These are phyloP conservation scores for Acleris emargana DNA, from an alignment of 2,888 invertebrate species.

Conservation along the genomic window DNA sequence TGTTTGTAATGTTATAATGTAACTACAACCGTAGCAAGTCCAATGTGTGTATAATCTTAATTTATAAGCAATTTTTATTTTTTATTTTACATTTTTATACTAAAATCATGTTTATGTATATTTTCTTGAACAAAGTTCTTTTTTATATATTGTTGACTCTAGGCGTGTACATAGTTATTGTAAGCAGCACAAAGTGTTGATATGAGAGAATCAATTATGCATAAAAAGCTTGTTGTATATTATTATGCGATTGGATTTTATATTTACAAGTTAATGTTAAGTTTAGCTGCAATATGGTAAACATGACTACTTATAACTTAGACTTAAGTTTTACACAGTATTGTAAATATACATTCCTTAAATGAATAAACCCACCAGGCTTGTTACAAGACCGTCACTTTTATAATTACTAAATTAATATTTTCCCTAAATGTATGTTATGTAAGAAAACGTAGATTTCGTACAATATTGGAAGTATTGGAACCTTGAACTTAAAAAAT, in stretches of 20 bases:
- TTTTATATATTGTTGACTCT: constrained; percentile 9
- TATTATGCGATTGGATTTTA: constrained; percentile 29
- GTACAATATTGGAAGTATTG: no score
- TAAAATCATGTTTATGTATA: constrained; percentile 27
- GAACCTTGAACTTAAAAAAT: constrained; percentile 9
- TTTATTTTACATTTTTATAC: constrained; percentile 19
- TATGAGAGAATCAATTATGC: constrained; percentile 29
- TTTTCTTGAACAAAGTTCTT: constrained; percentile 35
- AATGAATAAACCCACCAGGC: constrained; percentile 64
- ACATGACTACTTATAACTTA: constrained; percentile 38
- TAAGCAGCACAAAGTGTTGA: constrained; percentile 36
- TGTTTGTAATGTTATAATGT: constrained; percentile 8
- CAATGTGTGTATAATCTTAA: constrained; percentile 1
- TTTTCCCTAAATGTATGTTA: constrained; percentile 24
- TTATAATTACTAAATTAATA: constrained; percentile 42
- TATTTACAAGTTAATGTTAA: constrained; percentile 31
- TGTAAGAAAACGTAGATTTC: no score
- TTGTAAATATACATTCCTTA: constrained; percentile 61
- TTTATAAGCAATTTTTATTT: constrained; percentile 6
- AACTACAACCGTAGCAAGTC: neutral
- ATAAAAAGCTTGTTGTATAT: constrained; percentile 36
- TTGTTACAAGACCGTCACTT: constrained; percentile 51
- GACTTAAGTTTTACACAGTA: constrained; percentile 39
- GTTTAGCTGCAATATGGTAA: constrained; percentile 50
- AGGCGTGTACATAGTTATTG: constrained; percentile 32